Percentiles rank a stretch among this genome's conserved stretches.
These are phyloP conservation scores for Habropoda laboriosa DNA, from an alignment of 1,140 invertebrate species.

Conservation along the genomic window DNA sequence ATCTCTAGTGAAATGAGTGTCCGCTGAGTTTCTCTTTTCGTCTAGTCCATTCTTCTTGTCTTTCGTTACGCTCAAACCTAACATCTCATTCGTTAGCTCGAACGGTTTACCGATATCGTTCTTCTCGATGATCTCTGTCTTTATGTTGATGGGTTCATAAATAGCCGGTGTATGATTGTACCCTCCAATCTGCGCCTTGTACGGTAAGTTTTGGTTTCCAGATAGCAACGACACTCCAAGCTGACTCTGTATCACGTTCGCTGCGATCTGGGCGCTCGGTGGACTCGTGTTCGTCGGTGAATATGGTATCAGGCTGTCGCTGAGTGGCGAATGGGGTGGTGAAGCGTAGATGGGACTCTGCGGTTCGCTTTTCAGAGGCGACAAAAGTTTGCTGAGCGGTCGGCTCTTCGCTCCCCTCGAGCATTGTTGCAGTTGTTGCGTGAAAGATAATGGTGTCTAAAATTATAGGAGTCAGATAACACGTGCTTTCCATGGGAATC, in stretches of 20 bases:
- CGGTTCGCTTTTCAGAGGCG: slow-evolving; percentile 88
- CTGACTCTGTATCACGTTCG: slow-evolving; percentile 79
- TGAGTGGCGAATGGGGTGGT: slow-evolving; percentile 91
- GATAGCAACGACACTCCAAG: slow-evolving; percentile 77
- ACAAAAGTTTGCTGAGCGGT: slow-evolving; percentile 84
- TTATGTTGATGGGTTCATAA: slow-evolving; percentile 80
- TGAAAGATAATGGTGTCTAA: slow-evolving; percentile 85
- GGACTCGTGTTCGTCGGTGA: slow-evolving; percentile 80
- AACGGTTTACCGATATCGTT: slow-evolving; percentile 75
- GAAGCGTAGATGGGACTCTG: slow-evolving; percentile 92
- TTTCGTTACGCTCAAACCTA: slow-evolving; percentile 73
- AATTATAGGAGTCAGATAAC: slow-evolving; percentile 59
- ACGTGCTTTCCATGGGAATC: not conserved
- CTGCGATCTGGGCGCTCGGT: slow-evolving; percentile 78
- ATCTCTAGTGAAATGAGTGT: slow-evolving; percentile 90
- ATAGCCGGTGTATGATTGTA: slow-evolving; percentile 78
- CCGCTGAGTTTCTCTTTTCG: slow-evolving; percentile 80
- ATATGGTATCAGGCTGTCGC: slow-evolving; percentile 83
- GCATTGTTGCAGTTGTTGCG: slow-evolving; percentile 89
- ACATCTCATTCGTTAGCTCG: slow-evolving; percentile 80
- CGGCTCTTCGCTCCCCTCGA: slow-evolving; percentile 83
- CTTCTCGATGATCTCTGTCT: slow-evolving; percentile 77
- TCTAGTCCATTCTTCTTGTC: slow-evolving; percentile 75
- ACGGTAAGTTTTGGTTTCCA: slow-evolving; percentile 77
- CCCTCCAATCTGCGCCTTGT: slow-evolving; percentile 73